These are phyloP conservation scores for Picathartes gymnocephalus DNA, from an alignment of 2,113 vertebrate species.

Conservation along the genomic window DNA sequence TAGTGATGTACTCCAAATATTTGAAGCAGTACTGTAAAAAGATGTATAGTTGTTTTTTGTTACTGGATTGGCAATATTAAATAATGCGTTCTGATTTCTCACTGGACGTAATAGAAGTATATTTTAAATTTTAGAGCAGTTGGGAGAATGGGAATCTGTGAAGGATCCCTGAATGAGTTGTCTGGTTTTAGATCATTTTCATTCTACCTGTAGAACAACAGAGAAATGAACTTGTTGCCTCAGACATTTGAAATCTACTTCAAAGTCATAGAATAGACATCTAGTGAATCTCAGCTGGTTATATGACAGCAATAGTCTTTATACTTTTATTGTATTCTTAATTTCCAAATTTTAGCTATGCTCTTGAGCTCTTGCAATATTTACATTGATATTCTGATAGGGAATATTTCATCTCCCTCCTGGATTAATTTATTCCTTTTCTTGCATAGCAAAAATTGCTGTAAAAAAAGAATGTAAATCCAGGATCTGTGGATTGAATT, in stretches of 20 bases:
- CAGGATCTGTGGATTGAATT: neutral
- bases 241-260: neutral
- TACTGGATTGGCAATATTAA: neutral
- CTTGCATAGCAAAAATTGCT: neutral
- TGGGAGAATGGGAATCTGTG: neutral
- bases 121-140: neutral
- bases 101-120: neutral
- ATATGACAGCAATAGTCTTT: neutral
- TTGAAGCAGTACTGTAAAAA: neutral
- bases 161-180: neutral
- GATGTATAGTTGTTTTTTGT: neutral
- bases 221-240: neutral
- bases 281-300: neutral
- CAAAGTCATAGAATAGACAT: neutral
- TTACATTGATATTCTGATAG: neutral
- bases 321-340: neutral
- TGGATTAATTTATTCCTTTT: neutral
- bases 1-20: neutral
- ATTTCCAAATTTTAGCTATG: neutral
- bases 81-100: neutral
- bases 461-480: neutral
- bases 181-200: neutral
- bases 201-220: neutral
- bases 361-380: neutral
- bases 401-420: neutral